Conservation (phyloP, 2,888 invertebrate genomes). For the Pyralis farinalis region DNA sequence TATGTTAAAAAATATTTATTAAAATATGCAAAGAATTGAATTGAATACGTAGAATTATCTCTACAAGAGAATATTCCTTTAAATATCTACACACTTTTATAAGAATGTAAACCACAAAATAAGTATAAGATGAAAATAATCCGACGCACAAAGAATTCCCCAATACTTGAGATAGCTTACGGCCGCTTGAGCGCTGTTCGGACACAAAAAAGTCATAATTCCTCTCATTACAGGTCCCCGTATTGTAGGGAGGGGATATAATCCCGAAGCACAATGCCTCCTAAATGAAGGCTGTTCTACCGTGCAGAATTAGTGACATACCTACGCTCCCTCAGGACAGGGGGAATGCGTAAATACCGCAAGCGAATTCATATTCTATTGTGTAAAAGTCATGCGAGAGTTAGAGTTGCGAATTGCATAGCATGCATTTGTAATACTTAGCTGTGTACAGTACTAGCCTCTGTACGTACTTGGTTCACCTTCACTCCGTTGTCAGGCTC, state of each 20-base stretch:
- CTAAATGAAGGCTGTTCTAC: slow-evolving; percentile 6
- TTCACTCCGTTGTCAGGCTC: no score
- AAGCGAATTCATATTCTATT: no score
- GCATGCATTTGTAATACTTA: no score
- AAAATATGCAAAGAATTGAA: no score
- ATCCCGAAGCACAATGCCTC: slow-evolving; percentile 7
- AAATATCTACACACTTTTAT: no score
- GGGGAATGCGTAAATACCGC: neutral
- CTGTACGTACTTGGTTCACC: no score
- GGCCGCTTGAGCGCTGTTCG: slow-evolving; percentile 20
- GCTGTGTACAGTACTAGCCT: no score
- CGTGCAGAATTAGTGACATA: slow-evolving; percentile 3
- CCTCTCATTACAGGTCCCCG: slow-evolving; percentile 20
- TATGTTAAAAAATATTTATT: no score
- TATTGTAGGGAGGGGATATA: slow-evolving; percentile 9
- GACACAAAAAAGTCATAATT: slow-evolving; percentile 24
- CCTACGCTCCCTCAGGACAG: neutral
- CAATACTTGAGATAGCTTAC: slow-evolving; percentile 14
- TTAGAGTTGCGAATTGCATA: no score
- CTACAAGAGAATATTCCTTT: no score
- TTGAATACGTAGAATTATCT: no score
- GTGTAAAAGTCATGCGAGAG: no score
- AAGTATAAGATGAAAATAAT: slow-evolving; percentile 1
- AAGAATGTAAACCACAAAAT: neutral
- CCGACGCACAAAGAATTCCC: slow-evolving; percentile 6